Percentiles rank a stretch among this genome's conserved stretches.
phyloP scores from a whole-genome alignment of 2,797 vertebrate genomes.

The Characodon lateralis region DNA sequence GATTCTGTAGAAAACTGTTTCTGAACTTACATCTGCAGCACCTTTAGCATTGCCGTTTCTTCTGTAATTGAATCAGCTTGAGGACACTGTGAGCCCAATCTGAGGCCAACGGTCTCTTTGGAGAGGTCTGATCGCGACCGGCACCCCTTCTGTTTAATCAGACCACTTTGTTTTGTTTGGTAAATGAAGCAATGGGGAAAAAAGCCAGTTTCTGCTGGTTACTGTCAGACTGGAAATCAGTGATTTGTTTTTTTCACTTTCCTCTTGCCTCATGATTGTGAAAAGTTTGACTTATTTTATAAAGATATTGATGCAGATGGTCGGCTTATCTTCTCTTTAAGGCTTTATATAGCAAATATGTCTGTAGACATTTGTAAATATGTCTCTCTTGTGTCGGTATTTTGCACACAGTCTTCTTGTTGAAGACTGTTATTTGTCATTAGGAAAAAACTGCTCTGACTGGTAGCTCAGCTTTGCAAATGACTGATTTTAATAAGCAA shows the following conservation, averaged over 20 bases:
- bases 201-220: constrained; percentile 35
- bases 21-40: constrained; percentile 33
- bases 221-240: constrained; percentile 22
- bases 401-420: neutral
- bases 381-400: neutral
- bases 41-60: constrained; percentile 39
- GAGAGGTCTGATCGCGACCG: constrained; percentile 47
- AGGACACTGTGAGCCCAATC: constrained; percentile 32
- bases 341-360: neutral
- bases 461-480: neutral
- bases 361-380: neutral
- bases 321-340: neutral
- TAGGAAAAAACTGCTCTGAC: neutral
- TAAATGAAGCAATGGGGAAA: constrained; percentile 1
- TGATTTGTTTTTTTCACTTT: constrained; percentile 9
- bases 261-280: constrained; percentile 7
- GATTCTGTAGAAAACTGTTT: constrained; percentile 14
- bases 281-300: constrained; percentile 16
- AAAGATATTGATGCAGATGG: neutral
- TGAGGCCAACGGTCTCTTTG: constrained; percentile 53
- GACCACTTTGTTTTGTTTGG: constrained; percentile 58
- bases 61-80: constrained; percentile 54
- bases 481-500: neutral
- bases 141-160: constrained; percentile 40
- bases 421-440: neutral